These are phyloP conservation scores for Drosophila yooni DNA, from an alignment of 2,888 invertebrate genomes.

Conservation along the genomic window DNA sequence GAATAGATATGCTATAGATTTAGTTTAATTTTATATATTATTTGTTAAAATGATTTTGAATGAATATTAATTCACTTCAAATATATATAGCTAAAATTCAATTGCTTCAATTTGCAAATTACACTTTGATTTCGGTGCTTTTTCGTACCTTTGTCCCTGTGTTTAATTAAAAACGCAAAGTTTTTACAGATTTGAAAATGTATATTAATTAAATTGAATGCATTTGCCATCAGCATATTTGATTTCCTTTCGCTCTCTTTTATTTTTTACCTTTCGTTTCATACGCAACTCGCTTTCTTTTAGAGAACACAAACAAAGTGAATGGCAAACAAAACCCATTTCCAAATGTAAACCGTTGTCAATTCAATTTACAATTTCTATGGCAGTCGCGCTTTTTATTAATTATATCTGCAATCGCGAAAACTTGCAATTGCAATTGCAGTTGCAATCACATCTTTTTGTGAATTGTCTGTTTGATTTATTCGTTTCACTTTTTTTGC, in stretches of 20 bases:
- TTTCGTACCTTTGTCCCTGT: not conserved
- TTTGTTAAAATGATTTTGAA: not conserved
- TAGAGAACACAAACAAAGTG: constrained; percentile 3
- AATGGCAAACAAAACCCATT: constrained; percentile 7
- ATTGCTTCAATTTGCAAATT: not conserved
- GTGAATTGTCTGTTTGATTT: constrained; percentile 43
- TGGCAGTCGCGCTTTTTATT: constrained; percentile 44
- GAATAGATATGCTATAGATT: no score
- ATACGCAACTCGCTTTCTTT: constrained; percentile 5
- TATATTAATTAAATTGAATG: constrained; percentile 29
- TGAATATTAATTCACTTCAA: not conserved
- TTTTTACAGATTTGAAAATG: constrained; percentile 7
- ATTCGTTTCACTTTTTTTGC: constrained; percentile 55
- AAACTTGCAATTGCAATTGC: constrained; percentile 37
- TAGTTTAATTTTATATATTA: no score
- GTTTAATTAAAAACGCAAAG: not conserved
- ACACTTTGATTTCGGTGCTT: not conserved
- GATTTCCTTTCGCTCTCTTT: not conserved
- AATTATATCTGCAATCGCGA: constrained; percentile 59
- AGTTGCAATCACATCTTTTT: constrained; percentile 19
- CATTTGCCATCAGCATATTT: constrained; percentile 4
- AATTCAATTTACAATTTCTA: constrained; percentile 69
- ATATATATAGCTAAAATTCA: not conserved
- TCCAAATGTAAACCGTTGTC: constrained; percentile 19
- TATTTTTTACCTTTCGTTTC: constrained; percentile 18